Evolutionary conservation across 2,888 invertebrate species (phyloP).

Genomic region (Mystacides longicornis): DNA sequence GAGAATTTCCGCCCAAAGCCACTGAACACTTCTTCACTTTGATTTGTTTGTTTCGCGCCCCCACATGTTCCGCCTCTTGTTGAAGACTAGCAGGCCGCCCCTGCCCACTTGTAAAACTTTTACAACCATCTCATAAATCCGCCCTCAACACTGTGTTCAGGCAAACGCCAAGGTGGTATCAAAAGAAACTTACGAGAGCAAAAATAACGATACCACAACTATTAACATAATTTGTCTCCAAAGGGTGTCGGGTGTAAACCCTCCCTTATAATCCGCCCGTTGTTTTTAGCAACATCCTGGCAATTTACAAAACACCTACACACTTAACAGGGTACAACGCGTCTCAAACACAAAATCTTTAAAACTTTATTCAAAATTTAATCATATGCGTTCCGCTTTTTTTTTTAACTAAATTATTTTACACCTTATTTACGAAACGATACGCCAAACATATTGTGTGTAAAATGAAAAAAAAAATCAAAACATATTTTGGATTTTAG

Average conservation of each 20-base stretch:
- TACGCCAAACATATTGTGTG: too few relatives aligned
- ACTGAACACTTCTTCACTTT: constrained; percentile 27
- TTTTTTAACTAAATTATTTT: too few relatives aligned
- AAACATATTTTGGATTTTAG: too few relatives aligned
- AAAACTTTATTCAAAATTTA: too few relatives aligned
- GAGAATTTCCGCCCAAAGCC: constrained; percentile 22
- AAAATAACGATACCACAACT: constrained; percentile 3
- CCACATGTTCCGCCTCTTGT: constrained; percentile 6
- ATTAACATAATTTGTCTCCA: background rate
- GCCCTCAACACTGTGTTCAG: constrained; percentile 24
- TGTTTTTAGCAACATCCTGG: too few relatives aligned
- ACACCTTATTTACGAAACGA: too few relatives aligned
- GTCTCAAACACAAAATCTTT: too few relatives aligned
- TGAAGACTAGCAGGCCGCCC: constrained; percentile 23
- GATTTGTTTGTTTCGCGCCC: constrained; percentile 24
- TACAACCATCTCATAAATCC: constrained; percentile 26
- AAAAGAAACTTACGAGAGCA: constrained; percentile 2
- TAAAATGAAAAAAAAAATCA: too few relatives aligned
- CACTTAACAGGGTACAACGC: too few relatives aligned
- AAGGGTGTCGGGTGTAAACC: background rate
- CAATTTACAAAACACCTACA: too few relatives aligned
- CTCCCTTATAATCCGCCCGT: too few relatives aligned
- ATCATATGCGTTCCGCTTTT: too few relatives aligned
- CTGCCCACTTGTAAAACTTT: constrained; percentile 27
- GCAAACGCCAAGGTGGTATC: constrained; percentile 20